Evolutionary conservation across 92 coral and sea anemone species (phyloP), one percentile per base, ranked within the genome.

Genomic region (Actinostola sp.): DNA sequence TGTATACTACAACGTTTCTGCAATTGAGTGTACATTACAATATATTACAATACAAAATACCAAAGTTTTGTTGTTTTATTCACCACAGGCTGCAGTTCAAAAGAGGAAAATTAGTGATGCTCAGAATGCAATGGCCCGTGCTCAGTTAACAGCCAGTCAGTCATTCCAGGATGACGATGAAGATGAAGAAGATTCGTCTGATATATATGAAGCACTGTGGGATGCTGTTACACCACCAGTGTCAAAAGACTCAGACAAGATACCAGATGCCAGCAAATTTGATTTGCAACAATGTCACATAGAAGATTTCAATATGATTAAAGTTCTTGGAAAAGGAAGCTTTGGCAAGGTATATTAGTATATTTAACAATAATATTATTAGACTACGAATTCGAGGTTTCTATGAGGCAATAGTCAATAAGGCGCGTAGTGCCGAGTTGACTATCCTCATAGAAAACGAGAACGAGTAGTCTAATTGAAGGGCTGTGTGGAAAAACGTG

Each of bases 311-410:
- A 67, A 57, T 30, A 71, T 93, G 42, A 71, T 93, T 14, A 93
- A 93, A 76, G 97, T 93, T 10, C 89, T 93, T 66, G 98, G 98
- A 2, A 93, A 93, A 61, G 98, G 98, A 17, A 93, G 98, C 86
- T 93, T 93, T 65, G 98, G 98, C 43, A 93, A 93, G 94, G 98
- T 93, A 61, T 51, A 39, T 53, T 25, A 49, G n/a, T n/a, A n/a
- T n/a, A n/a, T n/a, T n/a, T n/a, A n/a, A n/a, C n/a, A n/a, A n/a
- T n/a, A n/a, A n/a, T n/a, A n/a, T n/a, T n/a, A n/a, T n/a, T n/a
- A n/a, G n/a, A n/a, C n/a, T n/a, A n/a, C n/a, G n/a, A n/a, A n/a
- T n/a, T n/a, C n/a, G n/a, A n/a, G n/a, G n/a, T n/a, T n/a, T n/a
- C n/a, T n/a, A n/a, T n/a, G n/a, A n/a, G n/a, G n/a, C n/a, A n/a